Conservation (phyloP, 2,888 invertebrate species). For the Amorpha juglandis region DNA sequence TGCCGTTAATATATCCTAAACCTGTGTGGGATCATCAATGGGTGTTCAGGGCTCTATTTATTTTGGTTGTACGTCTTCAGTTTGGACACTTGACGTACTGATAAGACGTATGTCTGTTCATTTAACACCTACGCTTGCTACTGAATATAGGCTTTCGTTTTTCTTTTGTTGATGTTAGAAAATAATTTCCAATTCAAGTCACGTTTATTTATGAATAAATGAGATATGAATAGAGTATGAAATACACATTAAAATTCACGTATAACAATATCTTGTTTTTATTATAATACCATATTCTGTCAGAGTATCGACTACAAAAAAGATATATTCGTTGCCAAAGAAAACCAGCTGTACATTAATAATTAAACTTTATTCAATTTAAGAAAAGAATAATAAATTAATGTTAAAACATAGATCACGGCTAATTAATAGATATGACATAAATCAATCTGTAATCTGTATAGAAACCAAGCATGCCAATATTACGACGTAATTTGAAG, state of each 20-base stretch:
- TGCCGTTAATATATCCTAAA: slow-evolving; percentile 39
- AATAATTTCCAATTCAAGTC: slow-evolving; percentile 40
- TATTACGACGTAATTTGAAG: too few relatives aligned
- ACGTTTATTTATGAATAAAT: background rate
- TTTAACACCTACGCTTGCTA: slow-evolving; percentile 73
- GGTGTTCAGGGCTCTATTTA: slow-evolving; percentile 46
- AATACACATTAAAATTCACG: background rate
- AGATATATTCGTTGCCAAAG: background rate
- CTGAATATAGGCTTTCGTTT: slow-evolving; percentile 56
- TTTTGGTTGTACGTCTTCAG: slow-evolving; percentile 54
- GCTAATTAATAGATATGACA: too few relatives aligned
- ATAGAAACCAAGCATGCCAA: too few relatives aligned
- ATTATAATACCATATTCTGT: background rate
- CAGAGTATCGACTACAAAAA: background rate
- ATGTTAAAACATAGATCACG: too few relatives aligned
- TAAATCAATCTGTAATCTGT: too few relatives aligned
- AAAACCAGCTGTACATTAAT: too few relatives aligned
- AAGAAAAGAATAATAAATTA: too few relatives aligned
- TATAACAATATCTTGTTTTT: background rate
- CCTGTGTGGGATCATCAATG: slow-evolving; percentile 33
- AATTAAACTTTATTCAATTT: too few relatives aligned
- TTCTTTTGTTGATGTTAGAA: slow-evolving; percentile 34
- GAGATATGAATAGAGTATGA: background rate
- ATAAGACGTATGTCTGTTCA: slow-evolving; percentile 66
- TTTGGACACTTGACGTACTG: slow-evolving; percentile 63